phyloP scores from a whole-genome alignment of 2,888 invertebrate genomes.

The Agrotis segetum region DNA sequence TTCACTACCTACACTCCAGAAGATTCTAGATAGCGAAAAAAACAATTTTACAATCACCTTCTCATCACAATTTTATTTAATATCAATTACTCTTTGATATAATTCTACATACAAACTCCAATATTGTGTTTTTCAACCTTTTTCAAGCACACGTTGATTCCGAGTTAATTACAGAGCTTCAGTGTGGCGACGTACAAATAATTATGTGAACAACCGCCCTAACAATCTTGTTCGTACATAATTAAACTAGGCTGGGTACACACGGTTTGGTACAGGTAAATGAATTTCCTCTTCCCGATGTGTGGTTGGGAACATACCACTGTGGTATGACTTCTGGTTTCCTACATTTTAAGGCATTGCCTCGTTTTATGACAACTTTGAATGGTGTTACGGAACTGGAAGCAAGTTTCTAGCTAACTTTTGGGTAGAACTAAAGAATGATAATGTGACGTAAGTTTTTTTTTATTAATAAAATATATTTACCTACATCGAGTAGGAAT shows the following conservation, averaged over 20 bases:
- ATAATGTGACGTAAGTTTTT: too few species aligned
- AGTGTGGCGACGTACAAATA: conserved; percentile 29
- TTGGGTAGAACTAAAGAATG: too few species aligned
- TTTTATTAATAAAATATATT: too few species aligned
- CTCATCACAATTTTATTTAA: not conserved
- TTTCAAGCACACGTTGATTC: conserved; percentile 23
- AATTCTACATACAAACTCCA: conserved; percentile 9
- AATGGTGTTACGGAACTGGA: too few species aligned
- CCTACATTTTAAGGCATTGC: too few species aligned
- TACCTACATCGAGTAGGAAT: too few species aligned
- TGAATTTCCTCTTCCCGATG: conserved; percentile 26
- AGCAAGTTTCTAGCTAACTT: too few species aligned
- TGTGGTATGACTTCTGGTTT: not conserved
- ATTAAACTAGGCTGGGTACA: conserved; percentile 43
- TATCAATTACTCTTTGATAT: conserved; percentile 16
- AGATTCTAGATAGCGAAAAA: not conserved
- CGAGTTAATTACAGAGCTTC: conserved; percentile 38
- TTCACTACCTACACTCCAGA: too few species aligned
- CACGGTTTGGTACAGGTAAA: conserved; percentile 16
- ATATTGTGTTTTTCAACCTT: conserved; percentile 8
- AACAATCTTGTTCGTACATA: conserved; percentile 25
- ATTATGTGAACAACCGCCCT: conserved; percentile 36
- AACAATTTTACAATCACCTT: not conserved
- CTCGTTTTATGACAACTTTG: too few species aligned
- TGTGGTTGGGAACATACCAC: not conserved